These are phyloP conservation scores for Apamea crenata DNA, from an alignment of 2,888 invertebrate species.

Conservation along the genomic window DNA sequence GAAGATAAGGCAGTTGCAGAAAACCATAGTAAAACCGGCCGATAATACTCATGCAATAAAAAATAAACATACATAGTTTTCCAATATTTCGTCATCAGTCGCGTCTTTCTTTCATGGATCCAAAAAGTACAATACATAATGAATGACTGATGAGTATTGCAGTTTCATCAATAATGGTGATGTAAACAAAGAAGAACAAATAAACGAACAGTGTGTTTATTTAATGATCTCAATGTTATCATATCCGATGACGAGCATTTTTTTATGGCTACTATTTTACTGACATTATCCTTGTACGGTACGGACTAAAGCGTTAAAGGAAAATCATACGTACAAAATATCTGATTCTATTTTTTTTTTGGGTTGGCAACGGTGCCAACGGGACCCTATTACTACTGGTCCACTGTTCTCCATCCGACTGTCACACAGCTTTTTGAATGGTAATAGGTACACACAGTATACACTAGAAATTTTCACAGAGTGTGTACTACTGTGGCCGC, in stretches of 20 bases:
- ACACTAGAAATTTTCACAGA: too few relatives aligned
- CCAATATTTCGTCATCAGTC: neutral
- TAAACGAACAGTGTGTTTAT: conserved; percentile 16
- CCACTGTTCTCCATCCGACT: too few relatives aligned
- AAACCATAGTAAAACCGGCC: conserved; percentile 1
- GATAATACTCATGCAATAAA: conserved; percentile 12
- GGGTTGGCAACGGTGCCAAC: too few relatives aligned
- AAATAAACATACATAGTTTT: conserved; percentile 2
- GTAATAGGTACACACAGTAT: too few relatives aligned
- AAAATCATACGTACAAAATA: neutral
- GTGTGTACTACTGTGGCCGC: too few relatives aligned
- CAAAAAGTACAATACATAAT: conserved; percentile 1
- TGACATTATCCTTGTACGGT: conserved; percentile 4
- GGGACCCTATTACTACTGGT: too few relatives aligned
- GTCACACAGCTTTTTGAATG: too few relatives aligned
- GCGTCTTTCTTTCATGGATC: neutral
- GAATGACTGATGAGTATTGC: conserved; percentile 29
- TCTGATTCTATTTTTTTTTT: too few relatives aligned
- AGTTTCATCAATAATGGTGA: conserved; percentile 33
- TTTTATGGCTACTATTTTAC: neutral
- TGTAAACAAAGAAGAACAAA: conserved; percentile 32
- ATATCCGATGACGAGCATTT: conserved; percentile 20
- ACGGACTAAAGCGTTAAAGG: neutral
- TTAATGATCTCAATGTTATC: conserved; percentile 33
- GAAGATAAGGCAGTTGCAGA: conserved; percentile 37